These are phyloP conservation scores for Chrysochloris asiatica DNA, from an alignment of 2,113 vertebrate species.

Conservation along the genomic window DNA sequence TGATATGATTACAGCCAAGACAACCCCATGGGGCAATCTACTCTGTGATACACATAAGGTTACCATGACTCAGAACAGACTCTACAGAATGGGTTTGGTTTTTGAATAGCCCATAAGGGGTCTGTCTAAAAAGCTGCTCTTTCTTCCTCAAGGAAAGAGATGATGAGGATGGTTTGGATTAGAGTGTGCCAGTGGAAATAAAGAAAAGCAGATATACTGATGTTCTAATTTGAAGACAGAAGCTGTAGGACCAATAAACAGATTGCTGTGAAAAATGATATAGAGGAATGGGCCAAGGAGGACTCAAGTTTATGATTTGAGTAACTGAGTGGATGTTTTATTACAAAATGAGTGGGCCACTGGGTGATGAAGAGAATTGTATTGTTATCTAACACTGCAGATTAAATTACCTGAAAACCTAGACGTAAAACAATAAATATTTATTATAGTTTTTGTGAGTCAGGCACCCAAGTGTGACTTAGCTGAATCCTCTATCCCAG, in stretches of 20 bases:
- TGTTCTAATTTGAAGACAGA: not conserved
- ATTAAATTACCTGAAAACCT: not conserved
- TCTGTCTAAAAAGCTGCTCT: not conserved
- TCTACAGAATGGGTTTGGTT: not conserved
- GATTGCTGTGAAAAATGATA: not conserved
- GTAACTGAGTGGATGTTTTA: conserved; percentile 1
- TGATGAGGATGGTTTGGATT: not conserved
- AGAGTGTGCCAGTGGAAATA: not conserved
- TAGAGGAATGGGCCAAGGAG: not conserved
- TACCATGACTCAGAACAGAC: not conserved
- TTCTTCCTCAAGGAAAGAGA: not conserved
- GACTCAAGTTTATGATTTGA: not conserved
- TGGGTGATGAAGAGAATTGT: not conserved
- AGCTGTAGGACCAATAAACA: not conserved
- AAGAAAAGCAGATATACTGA: not conserved
- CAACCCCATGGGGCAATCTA: not conserved
- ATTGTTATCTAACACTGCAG: not conserved
- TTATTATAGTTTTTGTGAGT: not conserved
- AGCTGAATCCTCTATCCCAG: not conserved
- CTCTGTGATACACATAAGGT: not conserved
- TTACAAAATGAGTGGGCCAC: not conserved
- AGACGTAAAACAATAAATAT: conserved; percentile 8
- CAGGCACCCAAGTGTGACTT: not conserved
- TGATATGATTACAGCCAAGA: not conserved
- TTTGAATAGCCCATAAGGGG: not conserved